Percentiles rank a stretch among this genome's conserved stretches.
Conservation (phyloP, 2,888 invertebrate genomes). For the Microchrysa polita region DNA sequence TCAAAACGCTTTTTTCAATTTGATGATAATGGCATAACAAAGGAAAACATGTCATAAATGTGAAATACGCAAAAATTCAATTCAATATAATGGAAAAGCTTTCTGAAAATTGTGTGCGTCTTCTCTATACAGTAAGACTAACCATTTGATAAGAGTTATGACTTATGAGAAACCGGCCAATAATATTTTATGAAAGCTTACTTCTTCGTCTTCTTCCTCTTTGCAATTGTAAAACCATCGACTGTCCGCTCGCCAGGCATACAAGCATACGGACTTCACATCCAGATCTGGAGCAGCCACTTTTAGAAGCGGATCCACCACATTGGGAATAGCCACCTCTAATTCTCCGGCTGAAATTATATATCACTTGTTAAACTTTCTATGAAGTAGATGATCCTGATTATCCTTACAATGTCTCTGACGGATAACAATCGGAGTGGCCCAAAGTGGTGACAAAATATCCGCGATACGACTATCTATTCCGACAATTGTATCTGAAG, state of each 20-base stretch:
- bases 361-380: background rate
- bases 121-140: no score
- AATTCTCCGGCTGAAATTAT: background rate
- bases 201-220: background rate
- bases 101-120: no score
- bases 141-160: no score
- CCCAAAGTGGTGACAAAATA: conserved; percentile 17
- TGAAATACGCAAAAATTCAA: no score
- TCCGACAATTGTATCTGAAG: background rate
- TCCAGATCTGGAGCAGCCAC: background rate
- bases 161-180: no score
- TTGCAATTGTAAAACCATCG: conserved; percentile 27
- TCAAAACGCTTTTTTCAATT: no score
- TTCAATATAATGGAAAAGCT: no score
- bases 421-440: background rate
- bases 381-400: background rate
- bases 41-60: no score
- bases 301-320: background rate
- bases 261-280: background rate
- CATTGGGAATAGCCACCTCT: background rate
- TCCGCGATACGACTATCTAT: conserved; percentile 8
- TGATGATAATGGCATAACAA: no score
- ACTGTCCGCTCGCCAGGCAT: conserved; percentile 12
- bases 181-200: no score
- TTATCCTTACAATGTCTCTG: conserved; percentile 6